Evolutionary conservation across 2,113 vertebrate genomes (phyloP), one percentile per base, ranked within the genome.

Genomic region (Ceratotherium simum): DNA sequence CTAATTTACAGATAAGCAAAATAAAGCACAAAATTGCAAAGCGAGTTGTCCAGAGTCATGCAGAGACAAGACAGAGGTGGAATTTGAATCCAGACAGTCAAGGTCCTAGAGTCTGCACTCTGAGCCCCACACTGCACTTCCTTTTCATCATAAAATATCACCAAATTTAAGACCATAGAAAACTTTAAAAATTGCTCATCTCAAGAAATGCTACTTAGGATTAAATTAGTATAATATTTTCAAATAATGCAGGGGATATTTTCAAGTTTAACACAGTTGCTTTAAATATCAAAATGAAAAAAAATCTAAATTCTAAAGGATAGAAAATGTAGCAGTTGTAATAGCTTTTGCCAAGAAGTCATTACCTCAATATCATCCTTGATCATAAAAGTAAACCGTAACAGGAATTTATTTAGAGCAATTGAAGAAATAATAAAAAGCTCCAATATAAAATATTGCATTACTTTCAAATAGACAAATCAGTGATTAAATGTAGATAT

Each of bases 391-490:
- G 21, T 58, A 94, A 93, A 72, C 13, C 62, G 25, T 48, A 84
- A 80, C 42, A 36, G 20, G 8, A 80, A 70, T 31, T 93, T 94
- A 85, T 85, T 62, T 81, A 27, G 10, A 91, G 3, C 70, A 87
- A 82, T 5, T 70, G 13, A 29, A 73, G 27, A 88, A 88, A 90
- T 65, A 96, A 95, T 62, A 72, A 70, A 96, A 91, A 82, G 6
- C 27, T 82, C 17, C 33, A 27, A n/a, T 51, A 85, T 76, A 96
- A 96, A 91, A 67, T 76, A 81, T 27, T 70, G 3, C 11, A 72
- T 36, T 91, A 65, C 7, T 25, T 96, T 90, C n/a, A 90, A 95
- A 90, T 23, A 86, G 46, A 95, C 27, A 93, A 90, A 97, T n/a
- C 17, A 97, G 10, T 73, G 88, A 92, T 80, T 85, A 91, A 80